Evolutionary conservation across 1,140 invertebrate species (phyloP), one percentile per base, ranked within the genome.

Genomic region (Drosophila persimilis): DNA sequence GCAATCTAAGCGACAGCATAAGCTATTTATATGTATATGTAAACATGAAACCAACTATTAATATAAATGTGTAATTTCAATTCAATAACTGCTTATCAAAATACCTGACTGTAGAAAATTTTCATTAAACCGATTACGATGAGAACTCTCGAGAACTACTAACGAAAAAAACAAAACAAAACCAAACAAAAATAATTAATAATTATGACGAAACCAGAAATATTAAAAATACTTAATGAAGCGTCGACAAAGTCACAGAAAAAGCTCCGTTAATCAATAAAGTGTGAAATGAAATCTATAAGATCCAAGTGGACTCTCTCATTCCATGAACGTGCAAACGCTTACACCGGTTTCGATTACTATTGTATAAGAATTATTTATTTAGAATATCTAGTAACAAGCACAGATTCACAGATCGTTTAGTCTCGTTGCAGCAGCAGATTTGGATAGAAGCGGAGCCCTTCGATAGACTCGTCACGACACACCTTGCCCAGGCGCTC

Each of bases 391-490:
- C 35, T 65, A n/a, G 29, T 54, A 60, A 62, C 31, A 46, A 29
- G 24, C 6, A 60, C 35, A 15, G 35, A n/a, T 35, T 31, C 29
- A 39, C 29, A 64, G 9, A 24, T 52, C n/a, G 11, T n/a, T 70
- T 59, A 71, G 43, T 64, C 60, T 11, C 76, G 78, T 0, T 71
- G 26, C 15, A 97, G 90, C 92, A 98, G 96, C 43, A 94, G 91
- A 94, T 99, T 99, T 1, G 96, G 95, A 93, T 97, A 99, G 92
- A 99, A 99, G 77, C 95, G 93, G 26, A 99, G 92, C 43, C 97
- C 97, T 93, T 99, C 97, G 58, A 98, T 95, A 0, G 96, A 96
- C 91, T 99, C 98, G 92, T 99, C 98, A 69, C 98, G 93, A 90
- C 98, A 99, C n/a, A 96, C 94, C 77, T 95, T 93, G 1, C 97